Evolutionary conservation across 2,113 vertebrate species (phyloP).

Genomic region (Nesogale talazaci): DNA sequence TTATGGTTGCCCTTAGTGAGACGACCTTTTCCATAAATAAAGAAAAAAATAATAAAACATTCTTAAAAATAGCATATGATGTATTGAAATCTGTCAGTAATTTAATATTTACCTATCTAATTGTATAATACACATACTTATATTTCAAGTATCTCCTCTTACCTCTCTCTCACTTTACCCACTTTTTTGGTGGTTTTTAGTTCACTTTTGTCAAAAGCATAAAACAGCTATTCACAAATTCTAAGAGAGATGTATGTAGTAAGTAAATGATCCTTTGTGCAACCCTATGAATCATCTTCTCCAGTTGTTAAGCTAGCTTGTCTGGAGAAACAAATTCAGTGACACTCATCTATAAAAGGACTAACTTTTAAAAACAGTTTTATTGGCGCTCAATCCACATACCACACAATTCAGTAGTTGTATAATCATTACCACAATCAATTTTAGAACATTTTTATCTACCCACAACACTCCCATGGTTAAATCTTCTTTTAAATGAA

Average conservation of each 20-base stretch:
- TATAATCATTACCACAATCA: no score
- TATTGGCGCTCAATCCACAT: no score
- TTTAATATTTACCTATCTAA: background rate
- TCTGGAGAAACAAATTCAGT: no score
- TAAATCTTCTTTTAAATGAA: no score
- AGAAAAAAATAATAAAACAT: background rate
- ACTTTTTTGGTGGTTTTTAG: background rate
- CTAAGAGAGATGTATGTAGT: background rate
- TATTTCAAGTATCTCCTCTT: background rate
- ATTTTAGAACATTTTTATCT: no score
- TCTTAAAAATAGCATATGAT: background rate
- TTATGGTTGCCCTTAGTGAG: slow-evolving; percentile 1
- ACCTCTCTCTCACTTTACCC: background rate
- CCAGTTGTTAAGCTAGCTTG: no score
- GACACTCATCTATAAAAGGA: no score
- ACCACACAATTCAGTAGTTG: no score
- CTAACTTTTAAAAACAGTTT: no score
- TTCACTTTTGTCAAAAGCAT: background rate
- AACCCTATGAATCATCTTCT: background rate
- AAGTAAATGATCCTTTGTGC: background rate
- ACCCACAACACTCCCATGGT: no score
- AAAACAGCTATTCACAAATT: background rate
- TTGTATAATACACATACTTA: background rate
- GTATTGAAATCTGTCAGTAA: background rate
- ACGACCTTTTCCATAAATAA: background rate